These are phyloP conservation scores for Tubulanus polymorphus DNA, from an alignment of 2,888 invertebrate genomes.

Conservation along the genomic window DNA sequence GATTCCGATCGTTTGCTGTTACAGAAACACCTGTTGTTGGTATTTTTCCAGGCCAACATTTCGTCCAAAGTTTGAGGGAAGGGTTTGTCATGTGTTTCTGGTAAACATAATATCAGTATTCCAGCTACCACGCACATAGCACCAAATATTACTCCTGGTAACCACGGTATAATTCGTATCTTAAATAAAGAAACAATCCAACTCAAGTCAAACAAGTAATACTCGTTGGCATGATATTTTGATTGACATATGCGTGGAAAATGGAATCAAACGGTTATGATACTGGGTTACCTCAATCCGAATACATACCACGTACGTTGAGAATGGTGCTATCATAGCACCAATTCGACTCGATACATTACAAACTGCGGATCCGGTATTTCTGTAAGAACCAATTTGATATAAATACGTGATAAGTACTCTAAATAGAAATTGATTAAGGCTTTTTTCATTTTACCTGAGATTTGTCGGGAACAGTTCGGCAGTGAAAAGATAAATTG, in stretches of 20 bases:
- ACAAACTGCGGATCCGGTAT: neutral
- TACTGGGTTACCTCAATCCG: no score
- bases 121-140: conserved; percentile 17
- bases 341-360: conserved; percentile 2
- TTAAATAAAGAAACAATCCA: conserved; percentile 9
- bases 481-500: no score
- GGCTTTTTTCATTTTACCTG: neutral
- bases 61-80: conserved; percentile 22
- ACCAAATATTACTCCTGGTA: conserved; percentile 21
- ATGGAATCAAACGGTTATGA: no score
- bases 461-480: conserved; percentile 7
- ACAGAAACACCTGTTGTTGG: no score
- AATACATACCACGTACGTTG: conserved; percentile 1
- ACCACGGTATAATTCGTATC: conserved; percentile 18
- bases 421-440: neutral
- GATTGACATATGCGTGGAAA: no score
- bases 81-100: conserved; percentile 20
- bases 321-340: conserved; percentile 5
- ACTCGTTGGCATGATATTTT: no score
- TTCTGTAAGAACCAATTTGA: neutral
- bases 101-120: conserved; percentile 15
- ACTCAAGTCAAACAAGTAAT: no score
- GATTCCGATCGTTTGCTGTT: no score
- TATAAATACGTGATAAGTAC: neutral
- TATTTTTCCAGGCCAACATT: conserved; percentile 17